These are phyloP conservation scores for Xenopus borealis DNA, from an alignment of 2,113 vertebrate species.

Conservation along the genomic window DNA sequence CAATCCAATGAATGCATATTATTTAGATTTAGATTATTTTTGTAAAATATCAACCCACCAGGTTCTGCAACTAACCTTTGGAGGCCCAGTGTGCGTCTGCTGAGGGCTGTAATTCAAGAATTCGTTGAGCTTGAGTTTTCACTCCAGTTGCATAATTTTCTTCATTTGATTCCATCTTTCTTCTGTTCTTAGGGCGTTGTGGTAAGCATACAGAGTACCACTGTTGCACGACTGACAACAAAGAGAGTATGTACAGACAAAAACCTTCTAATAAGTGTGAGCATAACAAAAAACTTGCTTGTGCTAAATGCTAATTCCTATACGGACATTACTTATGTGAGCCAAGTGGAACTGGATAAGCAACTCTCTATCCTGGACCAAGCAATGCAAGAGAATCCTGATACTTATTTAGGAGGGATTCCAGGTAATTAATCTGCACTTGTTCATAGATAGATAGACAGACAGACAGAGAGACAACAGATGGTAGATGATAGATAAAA, in stretches of 20 bases:
- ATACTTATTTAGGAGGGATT: constrained; percentile 86
- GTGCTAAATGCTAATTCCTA: constrained; percentile 65
- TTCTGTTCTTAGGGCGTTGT: constrained; percentile 69
- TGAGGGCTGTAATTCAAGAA: too few relatives aligned
- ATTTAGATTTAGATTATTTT: too few relatives aligned
- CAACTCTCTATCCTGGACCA: constrained; percentile 68
- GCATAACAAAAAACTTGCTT: constrained; percentile 63
- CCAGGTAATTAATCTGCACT: constrained; percentile 70
- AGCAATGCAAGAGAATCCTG: constrained; percentile 70
- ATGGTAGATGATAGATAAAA: too few relatives aligned
- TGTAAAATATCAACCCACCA: too few relatives aligned
- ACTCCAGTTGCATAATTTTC: too few relatives aligned
- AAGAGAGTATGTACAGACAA: constrained; percentile 79
- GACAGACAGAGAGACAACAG: too few relatives aligned
- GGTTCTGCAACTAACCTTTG: too few relatives aligned
- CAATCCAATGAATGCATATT: too few relatives aligned
- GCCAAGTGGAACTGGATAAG: constrained; percentile 50
- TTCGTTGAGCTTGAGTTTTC: too few relatives aligned
- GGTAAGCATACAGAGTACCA: constrained; percentile 68
- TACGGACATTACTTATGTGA: constrained; percentile 50
- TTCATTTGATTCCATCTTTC: background rate
- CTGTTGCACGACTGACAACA: constrained; percentile 70
- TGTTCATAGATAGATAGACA: background rate
- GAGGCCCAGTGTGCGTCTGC: too few relatives aligned
- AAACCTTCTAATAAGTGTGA: constrained; percentile 63